These are phyloP conservation scores for Bombus turneri DNA, from an alignment of 1,140 invertebrate species.

Conservation along the genomic window DNA sequence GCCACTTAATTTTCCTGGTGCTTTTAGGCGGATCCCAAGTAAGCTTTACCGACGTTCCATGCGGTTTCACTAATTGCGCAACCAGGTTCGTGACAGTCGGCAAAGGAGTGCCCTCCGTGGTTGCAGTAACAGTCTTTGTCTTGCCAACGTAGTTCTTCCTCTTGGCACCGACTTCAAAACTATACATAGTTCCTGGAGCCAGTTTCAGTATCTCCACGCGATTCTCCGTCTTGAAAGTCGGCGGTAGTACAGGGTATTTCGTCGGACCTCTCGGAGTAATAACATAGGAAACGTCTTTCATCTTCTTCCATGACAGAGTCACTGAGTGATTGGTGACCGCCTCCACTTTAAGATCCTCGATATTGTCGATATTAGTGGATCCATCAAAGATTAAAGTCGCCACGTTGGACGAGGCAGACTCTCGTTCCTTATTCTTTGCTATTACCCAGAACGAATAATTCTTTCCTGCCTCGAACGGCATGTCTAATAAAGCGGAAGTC, in stretches of 20 bases:
- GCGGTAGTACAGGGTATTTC: constrained; percentile 82
- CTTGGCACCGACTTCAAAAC: constrained; percentile 85
- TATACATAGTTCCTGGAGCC: constrained; percentile 84
- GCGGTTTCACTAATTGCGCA: constrained; percentile 82
- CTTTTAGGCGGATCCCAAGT: constrained; percentile 85
- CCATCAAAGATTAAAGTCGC: constrained; percentile 85
- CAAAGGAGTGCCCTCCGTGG: constrained; percentile 83
- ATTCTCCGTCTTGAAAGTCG: constrained; percentile 75
- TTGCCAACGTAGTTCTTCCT: constrained; percentile 85
- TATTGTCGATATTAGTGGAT: constrained; percentile 84
- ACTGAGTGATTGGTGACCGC: constrained; percentile 82
- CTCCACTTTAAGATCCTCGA: constrained; percentile 83
- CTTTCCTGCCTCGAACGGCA: constrained; percentile 84
- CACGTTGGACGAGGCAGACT: constrained; percentile 84
- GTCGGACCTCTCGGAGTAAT: constrained; percentile 81
- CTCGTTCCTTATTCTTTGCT: constrained; percentile 85
- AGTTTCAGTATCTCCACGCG: constrained; percentile 83
- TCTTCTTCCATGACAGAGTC: constrained; percentile 84
- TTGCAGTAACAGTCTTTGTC: constrained; percentile 80
- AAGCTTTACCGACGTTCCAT: constrained; percentile 86
- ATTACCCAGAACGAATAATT: constrained; percentile 91
- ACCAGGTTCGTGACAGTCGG: constrained; percentile 82
- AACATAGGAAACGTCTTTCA: constrained; percentile 85
- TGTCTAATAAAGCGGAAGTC: constrained; percentile 82
- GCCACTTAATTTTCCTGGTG: constrained; percentile 82